Evolutionary conservation across 1,140 invertebrate genomes (phyloP), one percentile per base, ranked within the genome.

Genomic region (Aporrectodea caliginosa): DNA sequence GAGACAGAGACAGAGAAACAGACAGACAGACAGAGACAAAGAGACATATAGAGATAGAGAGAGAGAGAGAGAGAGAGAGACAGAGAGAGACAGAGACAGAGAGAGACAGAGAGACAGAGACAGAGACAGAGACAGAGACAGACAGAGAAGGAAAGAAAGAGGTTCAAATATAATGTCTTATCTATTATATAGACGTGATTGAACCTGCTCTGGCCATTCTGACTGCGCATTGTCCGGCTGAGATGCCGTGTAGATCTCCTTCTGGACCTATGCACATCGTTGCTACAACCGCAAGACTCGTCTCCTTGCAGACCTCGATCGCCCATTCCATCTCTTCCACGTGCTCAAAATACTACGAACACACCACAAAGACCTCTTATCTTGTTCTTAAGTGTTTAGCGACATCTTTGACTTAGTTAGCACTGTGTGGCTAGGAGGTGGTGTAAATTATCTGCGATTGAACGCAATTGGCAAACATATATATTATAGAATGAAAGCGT

Each of bases 301-400:
- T 83, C 58, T 83, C 81, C 34, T 83, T 83, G 74, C 84, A 85
- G 2, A 86, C 85, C 77, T 88, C 86, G 73, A 89, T 88, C 1
- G 88, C 88, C 88, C 88, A 89, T 78, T 87, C 88, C 72, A 88
- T 88, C 79, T 89, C 88, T 81, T 89, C 88, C 2, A 89, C 83
- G 79, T 89, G 88, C 80, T 89, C 88, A 80, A 89, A 89, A 81
- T 89, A 89, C 88, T 89, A 82, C 30, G 70, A 81, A 58, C 14
- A 77, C 1, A 43, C 31, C 22, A 69, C 33, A 30, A 79, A 73
- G 6, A 78, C 6, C 27, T 73, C 43, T 58, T 58, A 58, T 58
- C 6, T 22, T 58, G 14, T 77, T 58, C 6, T 58, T 22, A 58
- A 58, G 6, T 22, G 22, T 12, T 58, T 22, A 58, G 6, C 43